phyloP scores from a whole-genome alignment of 2,888 invertebrate species.

The Ceriagrion tenellum region DNA sequence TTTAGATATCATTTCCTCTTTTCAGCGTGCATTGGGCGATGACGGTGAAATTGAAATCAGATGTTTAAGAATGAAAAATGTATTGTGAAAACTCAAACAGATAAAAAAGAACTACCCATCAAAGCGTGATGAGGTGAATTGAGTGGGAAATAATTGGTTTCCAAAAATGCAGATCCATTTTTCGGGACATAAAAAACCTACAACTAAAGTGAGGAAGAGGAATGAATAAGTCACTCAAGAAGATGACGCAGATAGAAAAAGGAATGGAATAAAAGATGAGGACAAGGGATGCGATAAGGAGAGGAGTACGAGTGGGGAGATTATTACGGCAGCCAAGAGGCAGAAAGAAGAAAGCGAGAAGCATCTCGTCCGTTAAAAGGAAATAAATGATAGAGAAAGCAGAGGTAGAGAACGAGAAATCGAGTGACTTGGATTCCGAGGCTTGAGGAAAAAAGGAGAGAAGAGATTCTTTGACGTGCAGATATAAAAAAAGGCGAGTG shows the following conservation, averaged over 20 bases:
- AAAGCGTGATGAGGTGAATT: background rate
- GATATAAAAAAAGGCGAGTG: background rate
- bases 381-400: too few relatives aligned
- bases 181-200: background rate
- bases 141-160: background rate
- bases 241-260: background rate
- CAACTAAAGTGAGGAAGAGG: background rate
- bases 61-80: too few relatives aligned
- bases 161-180: background rate
- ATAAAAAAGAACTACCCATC: background rate
- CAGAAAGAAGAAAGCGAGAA: background rate
- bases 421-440: conserved; percentile 56
- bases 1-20: too few relatives aligned
- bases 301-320: background rate
- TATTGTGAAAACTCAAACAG: too few relatives aligned
- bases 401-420: background rate
- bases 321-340: background rate
- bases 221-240: conserved; percentile 2
- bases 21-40: too few relatives aligned
- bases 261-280: background rate
- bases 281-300: background rate
- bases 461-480: conserved; percentile 14
- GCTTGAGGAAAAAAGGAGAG: conserved; percentile 30
- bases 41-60: too few relatives aligned
- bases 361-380: background rate